Base-by-base conservation (phyloP, 2,113 vertebrate genomes). In the Heteronetta atricapilla region DNA sequence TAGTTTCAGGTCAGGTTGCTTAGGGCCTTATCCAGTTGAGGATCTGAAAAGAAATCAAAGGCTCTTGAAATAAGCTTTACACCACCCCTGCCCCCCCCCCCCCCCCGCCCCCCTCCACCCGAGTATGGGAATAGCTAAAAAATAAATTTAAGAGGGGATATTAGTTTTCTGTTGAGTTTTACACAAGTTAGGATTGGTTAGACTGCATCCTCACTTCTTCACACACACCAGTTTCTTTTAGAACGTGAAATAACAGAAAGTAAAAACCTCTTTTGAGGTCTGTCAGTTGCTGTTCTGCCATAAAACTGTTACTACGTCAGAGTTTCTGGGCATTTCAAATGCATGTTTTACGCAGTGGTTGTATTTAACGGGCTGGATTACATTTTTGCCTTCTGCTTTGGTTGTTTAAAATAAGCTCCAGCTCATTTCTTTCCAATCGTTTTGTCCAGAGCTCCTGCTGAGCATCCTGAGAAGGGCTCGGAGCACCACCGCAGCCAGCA, bases 401-500 rank as follows among this genome's bases (percentile, higher is more conserved):
- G 36, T 6, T 11, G 19, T 34, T 82, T n/a, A n/a, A 88, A 86
- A 42, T 13, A 53, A 74, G 2, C 44, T 18, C 40, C 34, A 52
- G 6, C 3, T 48, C 42, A 0, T 11, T 15, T 26, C 48, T 66
- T 55, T 23, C 33, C 44, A 23, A 2, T 25, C 25, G 25, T 5
- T 3, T 2, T 2, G 42, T 4, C 21, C 4, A 8, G 13, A 72
- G 48, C 0, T 2, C 31, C 72, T 12, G 72, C 40, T 23, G 53
- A 5, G 9, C 19, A 40, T 4, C 26, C 55, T 4, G 58, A 38
- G 55, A 33, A 26, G 55, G n/a, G 42, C 67, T 64, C 89, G 11
- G 86, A 74, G 52, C 75, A 38, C 19, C 56, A 8, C 12, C 94
- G 86, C 15, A 25, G 46, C 96, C 98, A 97, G 97, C 53, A 98